Evolutionary conservation across 2,888 invertebrate genomes (phyloP), one percentile per base, ranked within the genome.

Genomic region (Sinelater perroti): DNA sequence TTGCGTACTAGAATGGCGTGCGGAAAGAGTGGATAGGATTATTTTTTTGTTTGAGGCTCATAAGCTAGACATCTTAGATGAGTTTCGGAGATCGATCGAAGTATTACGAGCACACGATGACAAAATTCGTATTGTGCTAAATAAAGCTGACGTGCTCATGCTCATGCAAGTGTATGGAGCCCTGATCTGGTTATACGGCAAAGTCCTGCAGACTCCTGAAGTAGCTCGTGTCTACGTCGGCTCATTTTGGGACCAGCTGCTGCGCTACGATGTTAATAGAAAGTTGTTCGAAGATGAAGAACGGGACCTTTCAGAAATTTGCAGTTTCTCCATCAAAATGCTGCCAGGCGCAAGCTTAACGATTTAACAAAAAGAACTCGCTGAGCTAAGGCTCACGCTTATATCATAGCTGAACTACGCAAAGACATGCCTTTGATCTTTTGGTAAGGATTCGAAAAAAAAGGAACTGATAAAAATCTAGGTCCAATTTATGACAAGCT

Each of bases 141-240:
- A 99, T 80, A 99, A 99, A 79, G 97, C 98, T n/a, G 99, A 99
- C 75, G 97, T 97, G 95, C 91, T 99, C 46, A 97, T 98, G 78
- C 80, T 99, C 62, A 98, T 99, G 97, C 82, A 97, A 62, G 95
- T 99, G 2, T 99, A 99, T 74, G 99, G 99, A 49, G 99, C 99
- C 1, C 85, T 99, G 31, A 99, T 99, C 99, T 99, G 99, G 99
- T 97, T 97, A 0, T 81, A 99, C 42, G 98, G 98, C 10, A 99
- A 98, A 80, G 97, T 97, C 47, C 80, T 99, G 66, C 95, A 96
- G 77, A 98, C 98, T 2, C 99, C 99, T 1, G 99, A 99, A 83
- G 98, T 99, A 8, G 96, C 97, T 0, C 84, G 99, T 54, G 98
- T 99, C 1, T 99, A 98, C 75, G 97, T 99, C 69, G 98, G 99